Percentiles rank a stretch among this genome's conserved stretches.
Evolutionary conservation across 2,113 vertebrate genomes (phyloP).

Genomic region (Cygnus buccinator): DNA sequence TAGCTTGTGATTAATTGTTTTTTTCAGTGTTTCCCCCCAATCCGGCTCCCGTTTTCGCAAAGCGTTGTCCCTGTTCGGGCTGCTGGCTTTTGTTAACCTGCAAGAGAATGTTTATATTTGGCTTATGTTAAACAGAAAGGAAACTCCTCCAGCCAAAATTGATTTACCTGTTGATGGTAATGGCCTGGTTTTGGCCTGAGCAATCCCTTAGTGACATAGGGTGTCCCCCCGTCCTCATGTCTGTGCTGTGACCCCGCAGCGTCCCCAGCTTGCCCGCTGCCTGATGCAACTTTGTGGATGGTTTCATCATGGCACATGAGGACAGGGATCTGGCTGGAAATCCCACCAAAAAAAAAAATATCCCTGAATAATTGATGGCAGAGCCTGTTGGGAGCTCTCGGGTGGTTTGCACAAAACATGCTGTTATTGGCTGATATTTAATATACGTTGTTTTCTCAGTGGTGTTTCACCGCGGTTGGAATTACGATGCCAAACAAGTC

Average conservation of each 20-base stretch:
- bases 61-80: background rate
- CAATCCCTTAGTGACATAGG: background rate
- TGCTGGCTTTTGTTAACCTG: conserved; percentile 55
- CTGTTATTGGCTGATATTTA: background rate
- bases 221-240: fast-evolving
- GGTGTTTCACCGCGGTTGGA: background rate
- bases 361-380: background rate
- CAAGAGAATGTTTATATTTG: background rate
- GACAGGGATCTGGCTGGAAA: background rate
- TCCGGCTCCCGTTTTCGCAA: background rate
- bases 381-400: background rate
- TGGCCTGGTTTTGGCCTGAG: background rate
- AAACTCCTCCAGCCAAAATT: background rate
- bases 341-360: background rate
- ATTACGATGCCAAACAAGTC: fast-evolving
- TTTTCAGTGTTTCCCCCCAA: background rate
- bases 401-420: background rate
- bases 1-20: background rate
- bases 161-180: conserved; percentile 3
- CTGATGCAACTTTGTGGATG: background rate
- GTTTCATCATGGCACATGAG: background rate
- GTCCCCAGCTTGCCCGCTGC: background rate
- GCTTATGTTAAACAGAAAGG: conserved; percentile 22
- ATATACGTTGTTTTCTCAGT: background rate
- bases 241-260: fast-evolving